Evolutionary conservation across 2,888 invertebrate genomes (phyloP), one percentile per base, ranked within the genome.

Genomic region (Vesta saturnalis): DNA sequence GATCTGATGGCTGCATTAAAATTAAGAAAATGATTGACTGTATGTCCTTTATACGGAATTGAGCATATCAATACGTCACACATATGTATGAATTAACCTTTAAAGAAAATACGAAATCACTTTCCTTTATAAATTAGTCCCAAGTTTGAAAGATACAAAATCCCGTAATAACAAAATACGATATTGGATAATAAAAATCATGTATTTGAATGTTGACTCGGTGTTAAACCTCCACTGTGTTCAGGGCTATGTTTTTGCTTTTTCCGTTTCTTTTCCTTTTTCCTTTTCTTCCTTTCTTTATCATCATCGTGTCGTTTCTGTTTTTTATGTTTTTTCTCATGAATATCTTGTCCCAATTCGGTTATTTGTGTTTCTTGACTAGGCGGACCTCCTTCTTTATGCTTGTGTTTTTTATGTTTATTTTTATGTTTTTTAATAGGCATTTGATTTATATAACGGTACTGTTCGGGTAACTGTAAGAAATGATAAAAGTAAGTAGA

Each of bases 291-390:
- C 35, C 95, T 88, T 79, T 96, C 96, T 79, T 96, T 96, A 77
- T 96, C 96, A 74, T 96, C 96, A 77, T 96, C 96, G 77, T 96
- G 95, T 39, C 95, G 87, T 82, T 95, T 96, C 80, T 95, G 95
- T 82, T 96, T 96, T 87, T 96, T 96, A 83, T 96, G 96, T 82
- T 96, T 96, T 88, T 96, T 96, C 81, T 96, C 96, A 78, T 95
- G 95, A 15, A 94, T 93, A 81, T 95, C 95, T 67, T 91, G 89
- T 22, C 86, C 87, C 19, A 82, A 77, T 72, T 84, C 85, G 80
- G 92, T 89, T 49, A 92, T 82, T 47, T 92, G 89, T 69, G 92
- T 90, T 82, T 94, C 94, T 80, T 92, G 93, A 72, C 89, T 90
- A 47, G 90, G 91, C 49, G 90, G 88, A 66, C 93, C 92, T 14